A percentile compares a stretch with the other conserved stretches of the same genome.
phyloP scores from a whole-genome alignment of 2,888 invertebrate genomes.

The Aleiodes alternator region DNA sequence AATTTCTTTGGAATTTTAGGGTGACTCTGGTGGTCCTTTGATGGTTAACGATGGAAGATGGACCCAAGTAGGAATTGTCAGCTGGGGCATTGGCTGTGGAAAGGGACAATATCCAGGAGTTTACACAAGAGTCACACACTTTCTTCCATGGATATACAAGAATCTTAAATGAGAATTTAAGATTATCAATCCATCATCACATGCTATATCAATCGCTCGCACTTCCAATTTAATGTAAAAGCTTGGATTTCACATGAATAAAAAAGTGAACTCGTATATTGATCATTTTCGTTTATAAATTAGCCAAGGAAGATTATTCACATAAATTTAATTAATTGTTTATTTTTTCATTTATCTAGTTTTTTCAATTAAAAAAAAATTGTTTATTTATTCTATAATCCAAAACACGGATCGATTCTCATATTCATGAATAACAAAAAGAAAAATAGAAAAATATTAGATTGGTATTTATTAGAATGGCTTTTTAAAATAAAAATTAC shows the following conservation, averaged over 20 bases:
- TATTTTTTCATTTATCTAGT: too few species aligned
- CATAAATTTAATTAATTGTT: too few species aligned
- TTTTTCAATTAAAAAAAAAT: too few species aligned
- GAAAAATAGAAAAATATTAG: too few species aligned
- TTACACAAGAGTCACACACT: constrained; percentile 89
- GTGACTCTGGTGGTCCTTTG: constrained; percentile 92
- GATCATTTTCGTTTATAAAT: constrained; percentile 45
- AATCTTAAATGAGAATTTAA: constrained; percentile 79
- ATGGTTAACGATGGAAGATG: constrained; percentile 87
- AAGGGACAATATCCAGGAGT: constrained; percentile 95
- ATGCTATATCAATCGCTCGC: neutral
- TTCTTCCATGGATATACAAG: constrained; percentile 91
- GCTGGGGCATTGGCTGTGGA: constrained; percentile 95
- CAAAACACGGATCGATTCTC: too few species aligned
- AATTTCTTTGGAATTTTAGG: constrained; percentile 77
- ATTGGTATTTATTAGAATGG: too few species aligned
- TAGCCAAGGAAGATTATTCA: too few species aligned
- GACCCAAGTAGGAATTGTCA: constrained; percentile 91
- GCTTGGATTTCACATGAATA: constrained; percentile 16
- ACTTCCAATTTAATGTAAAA: constrained; percentile 15
- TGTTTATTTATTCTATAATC: too few species aligned
- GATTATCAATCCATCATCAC: neutral
- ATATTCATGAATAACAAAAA: too few species aligned
- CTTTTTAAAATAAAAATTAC: too few species aligned
- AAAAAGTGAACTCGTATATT: constrained; percentile 33